Percentiles rank a stretch among this genome's conserved stretches.
Evolutionary conservation across 2,888 invertebrate genomes (phyloP).

Genomic region (Antheraea assamensis): DNA sequence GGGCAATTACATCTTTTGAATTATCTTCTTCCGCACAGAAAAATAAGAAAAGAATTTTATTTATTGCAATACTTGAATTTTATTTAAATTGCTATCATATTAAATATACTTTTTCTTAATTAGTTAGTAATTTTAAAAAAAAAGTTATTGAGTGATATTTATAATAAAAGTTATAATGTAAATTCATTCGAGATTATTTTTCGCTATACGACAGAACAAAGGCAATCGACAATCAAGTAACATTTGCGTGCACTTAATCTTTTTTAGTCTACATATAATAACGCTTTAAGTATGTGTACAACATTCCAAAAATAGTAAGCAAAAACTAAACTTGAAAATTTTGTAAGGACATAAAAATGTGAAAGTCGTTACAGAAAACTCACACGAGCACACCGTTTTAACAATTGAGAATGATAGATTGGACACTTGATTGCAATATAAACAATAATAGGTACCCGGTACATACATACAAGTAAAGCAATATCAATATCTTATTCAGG

Average conservation of each 20-base stretch:
- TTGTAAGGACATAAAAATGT: conserved; percentile 28
- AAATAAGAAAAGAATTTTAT: background rate
- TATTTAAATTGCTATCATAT: background rate
- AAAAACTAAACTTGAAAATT: conserved; percentile 17
- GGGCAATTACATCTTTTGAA: conserved; percentile 20
- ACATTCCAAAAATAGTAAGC: conserved; percentile 3
- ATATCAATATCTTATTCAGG: conserved; percentile 53
- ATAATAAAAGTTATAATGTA: background rate
- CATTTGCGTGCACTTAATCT: background rate
- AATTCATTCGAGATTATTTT: background rate
- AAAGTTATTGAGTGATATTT: background rate
- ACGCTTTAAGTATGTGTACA: background rate
- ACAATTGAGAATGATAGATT: conserved; percentile 22
- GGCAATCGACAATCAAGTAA: background rate
- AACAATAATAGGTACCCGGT: conserved; percentile 37
- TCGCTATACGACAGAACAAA: background rate
- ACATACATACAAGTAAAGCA: conserved; percentile 37
- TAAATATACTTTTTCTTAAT: background rate
- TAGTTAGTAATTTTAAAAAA: background rate
- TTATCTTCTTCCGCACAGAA: conserved; percentile 12
- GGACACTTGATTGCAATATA: conserved; percentile 40
- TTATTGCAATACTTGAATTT: background rate
- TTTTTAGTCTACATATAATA: conserved; percentile 7
- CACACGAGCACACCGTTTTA: conserved; percentile 43
- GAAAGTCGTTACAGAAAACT: conserved; percentile 44